Percentiles rank a stretch among this genome's conserved stretches.
These are phyloP conservation scores for Urophycis tenuis DNA, from an alignment of 2,797 vertebrate species.

Conservation along the genomic window DNA sequence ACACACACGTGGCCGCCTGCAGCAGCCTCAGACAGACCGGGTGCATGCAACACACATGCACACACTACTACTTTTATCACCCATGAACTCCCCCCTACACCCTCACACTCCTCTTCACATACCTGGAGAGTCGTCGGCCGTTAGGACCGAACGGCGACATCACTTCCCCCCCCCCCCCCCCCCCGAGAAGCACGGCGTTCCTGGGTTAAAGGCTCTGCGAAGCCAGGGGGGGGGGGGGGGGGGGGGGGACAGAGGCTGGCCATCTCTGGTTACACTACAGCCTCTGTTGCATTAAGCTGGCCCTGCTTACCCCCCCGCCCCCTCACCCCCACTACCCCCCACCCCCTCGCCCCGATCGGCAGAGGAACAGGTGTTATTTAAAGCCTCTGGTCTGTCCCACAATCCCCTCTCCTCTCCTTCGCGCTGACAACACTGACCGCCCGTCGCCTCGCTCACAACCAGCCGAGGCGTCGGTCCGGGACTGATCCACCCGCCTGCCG, in stretches of 20 bases:
- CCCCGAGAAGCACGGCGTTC: background rate
- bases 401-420: constrained; percentile 6
- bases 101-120: background rate
- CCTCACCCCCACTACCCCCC: background rate
- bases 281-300: constrained; percentile 37
- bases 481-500: too few species aligned
- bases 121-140: constrained; percentile 3
- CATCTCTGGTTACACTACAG: constrained; percentile 56
- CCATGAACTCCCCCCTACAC: background rate
- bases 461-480: background rate
- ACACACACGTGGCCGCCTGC: background rate
- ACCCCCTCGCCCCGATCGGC: constrained; percentile 11
- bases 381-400: constrained; percentile 42
- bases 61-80: background rate
- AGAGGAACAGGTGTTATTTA: constrained; percentile 50
- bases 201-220: constrained; percentile 21
- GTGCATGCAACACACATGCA: background rate
- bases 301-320: constrained; percentile 8
- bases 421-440: background rate
- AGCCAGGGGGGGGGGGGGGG: constrained; percentile 23
- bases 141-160: background rate
- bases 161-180: constrained; percentile 17
- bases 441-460: background rate
- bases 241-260: constrained; percentile 11
- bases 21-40: background rate